phyloP scores from a whole-genome alignment of 1,140 invertebrate species.

The Heterodera schachtii region DNA sequence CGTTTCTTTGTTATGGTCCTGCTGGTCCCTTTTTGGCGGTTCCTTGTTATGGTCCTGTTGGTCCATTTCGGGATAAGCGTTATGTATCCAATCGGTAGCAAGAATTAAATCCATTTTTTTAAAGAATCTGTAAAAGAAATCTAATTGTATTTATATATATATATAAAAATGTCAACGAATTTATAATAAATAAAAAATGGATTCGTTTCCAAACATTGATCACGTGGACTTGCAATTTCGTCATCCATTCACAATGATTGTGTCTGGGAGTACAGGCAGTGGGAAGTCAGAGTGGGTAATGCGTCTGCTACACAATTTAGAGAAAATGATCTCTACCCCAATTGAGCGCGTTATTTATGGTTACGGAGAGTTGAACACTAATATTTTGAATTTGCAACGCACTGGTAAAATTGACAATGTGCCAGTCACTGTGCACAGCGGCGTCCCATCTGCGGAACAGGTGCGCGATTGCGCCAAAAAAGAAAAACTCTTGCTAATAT shows the following conservation, averaged over 20 bases:
- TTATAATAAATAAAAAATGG: neutral
- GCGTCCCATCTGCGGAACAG: constrained; percentile 31
- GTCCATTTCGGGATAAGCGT: neutral
- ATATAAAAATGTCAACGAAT: neutral
- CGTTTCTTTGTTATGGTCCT: neutral
- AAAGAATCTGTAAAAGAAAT: too few relatives aligned
- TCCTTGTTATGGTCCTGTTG: neutral
- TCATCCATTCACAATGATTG: constrained; percentile 42
- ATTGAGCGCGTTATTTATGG: constrained; percentile 29
- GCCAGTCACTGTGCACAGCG: constrained; percentile 20
- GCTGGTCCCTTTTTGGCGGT: neutral
- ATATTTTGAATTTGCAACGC: constrained; percentile 18
- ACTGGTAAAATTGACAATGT: neutral
- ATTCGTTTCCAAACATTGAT: neutral
- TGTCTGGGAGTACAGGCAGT: constrained; percentile 33
- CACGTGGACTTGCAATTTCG: constrained; percentile 24
- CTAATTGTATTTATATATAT: neutral
- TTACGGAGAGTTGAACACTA: constrained; percentile 37
- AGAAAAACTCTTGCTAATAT: constrained; percentile 19
- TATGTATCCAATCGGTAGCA: neutral
- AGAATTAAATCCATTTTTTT: constrained; percentile 11
- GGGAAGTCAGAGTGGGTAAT: constrained; percentile 38
- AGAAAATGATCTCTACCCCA: constrained; percentile 1
- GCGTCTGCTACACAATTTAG: constrained; percentile 15
- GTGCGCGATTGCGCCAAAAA: neutral